Percentiles rank a stretch among this genome's conserved stretches.
phyloP scores from a whole-genome alignment of 2,113 vertebrate species.

The Otus sunia region DNA sequence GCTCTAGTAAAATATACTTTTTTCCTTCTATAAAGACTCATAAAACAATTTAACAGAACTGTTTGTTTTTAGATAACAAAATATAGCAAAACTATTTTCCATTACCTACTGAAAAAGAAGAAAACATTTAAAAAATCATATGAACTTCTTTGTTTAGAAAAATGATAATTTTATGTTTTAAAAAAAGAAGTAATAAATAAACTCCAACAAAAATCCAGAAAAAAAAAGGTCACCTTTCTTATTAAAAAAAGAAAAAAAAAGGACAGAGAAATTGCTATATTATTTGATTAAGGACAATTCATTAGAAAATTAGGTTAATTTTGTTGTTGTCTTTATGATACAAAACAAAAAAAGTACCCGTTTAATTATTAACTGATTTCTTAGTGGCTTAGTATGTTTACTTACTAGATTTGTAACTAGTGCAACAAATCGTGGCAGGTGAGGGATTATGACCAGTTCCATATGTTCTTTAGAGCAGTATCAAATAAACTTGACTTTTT shows the following conservation, averaged over 20 bases:
- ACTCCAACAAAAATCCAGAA: background rate
- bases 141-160: background rate
- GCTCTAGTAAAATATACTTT: background rate
- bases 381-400: background rate
- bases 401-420: background rate
- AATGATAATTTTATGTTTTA: background rate
- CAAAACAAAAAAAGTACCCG: background rate
- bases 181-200: background rate
- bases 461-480: background rate
- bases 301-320: background rate
- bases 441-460: background rate
- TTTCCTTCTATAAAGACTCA: background rate
- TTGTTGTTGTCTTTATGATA: background rate
- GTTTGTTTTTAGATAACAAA: background rate
- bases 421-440: background rate
- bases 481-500: background rate
- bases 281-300: background rate
- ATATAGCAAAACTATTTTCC: background rate
- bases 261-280: background rate
- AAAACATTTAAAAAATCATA: background rate
- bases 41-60: background rate
- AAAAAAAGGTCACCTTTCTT: background rate
- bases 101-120: background rate
- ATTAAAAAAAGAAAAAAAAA: too few species aligned
- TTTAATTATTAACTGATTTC: background rate